phyloP scores from a whole-genome alignment of 1,140 invertebrate species.

The Apis florea region DNA sequence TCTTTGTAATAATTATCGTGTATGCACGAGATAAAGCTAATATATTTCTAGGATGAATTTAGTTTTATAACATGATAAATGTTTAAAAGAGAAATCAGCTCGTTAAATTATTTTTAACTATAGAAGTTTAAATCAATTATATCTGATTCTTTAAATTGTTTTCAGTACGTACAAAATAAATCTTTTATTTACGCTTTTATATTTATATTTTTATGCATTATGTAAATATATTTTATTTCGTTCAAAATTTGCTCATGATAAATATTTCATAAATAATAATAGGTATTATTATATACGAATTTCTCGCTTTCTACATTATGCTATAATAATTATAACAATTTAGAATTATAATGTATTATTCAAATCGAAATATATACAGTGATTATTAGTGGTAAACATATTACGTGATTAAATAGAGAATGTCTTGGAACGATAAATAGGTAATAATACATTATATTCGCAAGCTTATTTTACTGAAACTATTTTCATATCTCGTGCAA shows the following conservation, averaged over 20 bases:
- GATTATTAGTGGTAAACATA: not conserved
- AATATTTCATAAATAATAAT: no score
- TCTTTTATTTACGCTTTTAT: not conserved
- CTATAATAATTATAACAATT: not conserved
- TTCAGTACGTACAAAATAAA: not conserved
- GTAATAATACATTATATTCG: not conserved
- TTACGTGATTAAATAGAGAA: no score
- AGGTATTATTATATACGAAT: no score
- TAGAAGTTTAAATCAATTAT: not conserved
- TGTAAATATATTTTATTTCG: no score
- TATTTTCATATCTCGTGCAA: constrained; percentile 5
- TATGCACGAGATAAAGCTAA: not conserved
- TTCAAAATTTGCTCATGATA: not conserved
- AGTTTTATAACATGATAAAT: not conserved
- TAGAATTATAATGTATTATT: not conserved
- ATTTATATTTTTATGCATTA: no score
- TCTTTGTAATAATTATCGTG: not conserved
- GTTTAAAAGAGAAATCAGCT: no score
- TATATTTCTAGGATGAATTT: not conserved
- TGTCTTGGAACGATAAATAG: not conserved
- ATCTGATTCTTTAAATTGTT: not conserved
- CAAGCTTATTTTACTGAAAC: not conserved
- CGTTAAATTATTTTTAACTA: not conserved
- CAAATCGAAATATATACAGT: not conserved
- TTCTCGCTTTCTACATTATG: not conserved